Evolutionary conservation across 1,140 invertebrate species (phyloP).

Genomic region (Eciton burchellii): DNA sequence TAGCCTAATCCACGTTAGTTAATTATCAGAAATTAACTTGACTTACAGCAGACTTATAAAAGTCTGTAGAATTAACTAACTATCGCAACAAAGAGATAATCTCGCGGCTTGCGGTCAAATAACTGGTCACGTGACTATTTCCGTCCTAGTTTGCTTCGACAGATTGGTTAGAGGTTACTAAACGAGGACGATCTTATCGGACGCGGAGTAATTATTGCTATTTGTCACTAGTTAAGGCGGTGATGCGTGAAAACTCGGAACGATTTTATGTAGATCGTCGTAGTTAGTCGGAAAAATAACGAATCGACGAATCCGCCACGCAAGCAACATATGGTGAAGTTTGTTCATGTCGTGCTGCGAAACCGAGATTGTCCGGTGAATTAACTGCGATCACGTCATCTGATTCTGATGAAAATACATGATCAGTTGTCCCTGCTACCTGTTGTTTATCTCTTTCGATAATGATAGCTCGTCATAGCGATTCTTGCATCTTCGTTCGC

Average conservation of each 20-base stretch:
- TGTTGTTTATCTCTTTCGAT: constrained; percentile 37
- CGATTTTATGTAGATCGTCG: background rate
- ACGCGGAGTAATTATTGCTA: background rate
- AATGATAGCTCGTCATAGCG: constrained; percentile 25
- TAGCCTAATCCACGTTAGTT: too few relatives aligned
- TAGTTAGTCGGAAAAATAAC: background rate
- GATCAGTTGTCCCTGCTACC: constrained; percentile 69
- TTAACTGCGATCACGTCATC: constrained; percentile 77
- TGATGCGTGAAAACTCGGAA: background rate
- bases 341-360: constrained; percentile 27
- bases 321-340: constrained; percentile 55
- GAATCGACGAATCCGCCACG: background rate
- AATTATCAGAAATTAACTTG: too few relatives aligned
- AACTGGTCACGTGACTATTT: constrained; percentile 55
- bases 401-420: constrained; percentile 76
- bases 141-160: constrained; percentile 12
- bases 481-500: background rate
- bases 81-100: too few relatives aligned
- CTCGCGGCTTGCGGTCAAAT: too few relatives aligned
- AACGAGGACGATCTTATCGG: constrained; percentile 32
- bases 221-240: background rate
- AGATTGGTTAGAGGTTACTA: constrained; percentile 49
- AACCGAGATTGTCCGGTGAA: constrained; percentile 52
- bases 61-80: too few relatives aligned
- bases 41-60: too few relatives aligned